These are phyloP conservation scores for Otis tarda DNA, from an alignment of 2,113 vertebrate species.

Conservation along the genomic window DNA sequence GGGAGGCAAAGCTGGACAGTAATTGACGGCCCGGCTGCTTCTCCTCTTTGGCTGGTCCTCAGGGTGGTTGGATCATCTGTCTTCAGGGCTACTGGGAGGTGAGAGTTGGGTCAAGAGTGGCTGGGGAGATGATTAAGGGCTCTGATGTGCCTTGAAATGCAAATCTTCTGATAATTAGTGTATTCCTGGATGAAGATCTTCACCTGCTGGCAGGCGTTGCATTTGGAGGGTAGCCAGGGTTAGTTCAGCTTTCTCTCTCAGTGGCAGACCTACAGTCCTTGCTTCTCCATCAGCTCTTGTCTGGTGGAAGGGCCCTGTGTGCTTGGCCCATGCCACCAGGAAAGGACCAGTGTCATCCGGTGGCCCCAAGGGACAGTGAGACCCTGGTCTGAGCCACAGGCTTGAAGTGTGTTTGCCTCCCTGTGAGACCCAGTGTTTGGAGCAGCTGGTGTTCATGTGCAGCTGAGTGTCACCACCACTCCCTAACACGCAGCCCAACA, in stretches of 20 bases:
- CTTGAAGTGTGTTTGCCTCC: accelerated
- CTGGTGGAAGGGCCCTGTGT: not conserved
- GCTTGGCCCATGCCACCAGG: not conserved
- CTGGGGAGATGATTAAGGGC: not conserved
- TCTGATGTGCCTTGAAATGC: not conserved
- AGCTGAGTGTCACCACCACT: not conserved
- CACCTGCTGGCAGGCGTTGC: not conserved
- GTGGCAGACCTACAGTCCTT: not conserved
- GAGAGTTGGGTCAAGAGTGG: not conserved
- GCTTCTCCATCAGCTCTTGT: not conserved
- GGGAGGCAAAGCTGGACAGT: not conserved
- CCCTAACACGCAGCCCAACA: not conserved
- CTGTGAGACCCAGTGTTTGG: not conserved
- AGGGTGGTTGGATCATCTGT: not conserved
- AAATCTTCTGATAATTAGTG: not conserved
- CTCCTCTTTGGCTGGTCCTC: not conserved
- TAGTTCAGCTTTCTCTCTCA: not conserved
- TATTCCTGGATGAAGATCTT: not conserved
- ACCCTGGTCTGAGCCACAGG: not conserved
- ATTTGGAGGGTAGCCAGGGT: not conserved
- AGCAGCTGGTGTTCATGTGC: not conserved
- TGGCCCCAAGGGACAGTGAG: not conserved
- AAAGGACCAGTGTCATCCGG: not conserved
- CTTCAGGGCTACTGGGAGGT: not conserved
- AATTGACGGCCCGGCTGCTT: not conserved